Percentiles rank a stretch among this genome's conserved stretches.
phyloP scores from a whole-genome alignment of 2,888 invertebrate species.

The Chrysotoxum bicinctum region DNA sequence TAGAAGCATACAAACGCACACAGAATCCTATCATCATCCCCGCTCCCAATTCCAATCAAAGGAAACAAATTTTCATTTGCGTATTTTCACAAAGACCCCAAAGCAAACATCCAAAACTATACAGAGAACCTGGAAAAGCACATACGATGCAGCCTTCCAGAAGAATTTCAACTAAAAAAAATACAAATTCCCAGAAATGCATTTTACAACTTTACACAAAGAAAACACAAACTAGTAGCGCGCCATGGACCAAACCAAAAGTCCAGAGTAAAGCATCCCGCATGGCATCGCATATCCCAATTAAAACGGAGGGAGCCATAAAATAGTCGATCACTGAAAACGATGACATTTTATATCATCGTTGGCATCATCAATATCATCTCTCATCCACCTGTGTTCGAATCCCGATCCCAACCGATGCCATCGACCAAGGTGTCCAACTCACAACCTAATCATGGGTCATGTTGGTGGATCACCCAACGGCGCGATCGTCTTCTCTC shows the following conservation, averaged over 20 bases:
- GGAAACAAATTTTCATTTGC: conserved; percentile 67
- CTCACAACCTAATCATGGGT: conserved; percentile 21
- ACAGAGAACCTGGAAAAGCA: conserved; percentile 33
- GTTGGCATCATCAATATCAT: conserved; percentile 27
- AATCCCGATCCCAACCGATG: conserved; percentile 8
- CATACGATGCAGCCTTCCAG: background rate
- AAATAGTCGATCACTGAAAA: conserved; percentile 59
- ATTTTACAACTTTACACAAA: conserved; percentile 61
- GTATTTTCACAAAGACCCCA: conserved; percentile 71
- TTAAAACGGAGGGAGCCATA: conserved; percentile 55
- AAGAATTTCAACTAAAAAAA: background rate
- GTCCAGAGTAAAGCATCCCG: background rate
- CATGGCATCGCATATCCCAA: conserved; percentile 27
- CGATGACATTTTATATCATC: conserved; percentile 68
- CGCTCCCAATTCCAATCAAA: conserved; percentile 51
- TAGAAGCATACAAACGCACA: conserved; percentile 23
- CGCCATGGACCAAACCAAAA: background rate
- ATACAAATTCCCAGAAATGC: conserved; percentile 55
- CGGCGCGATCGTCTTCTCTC: conserved; percentile 19
- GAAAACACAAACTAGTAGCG: conserved; percentile 57
- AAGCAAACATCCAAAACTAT: conserved; percentile 57
- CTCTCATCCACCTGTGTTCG: conserved; percentile 3
- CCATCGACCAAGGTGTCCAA: conserved; percentile 27
- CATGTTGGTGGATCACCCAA: conserved; percentile 31
- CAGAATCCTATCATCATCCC: conserved; percentile 23